Conservation (phyloP, 2,888 invertebrate genomes). For the Coremacera marginata region DNA sequence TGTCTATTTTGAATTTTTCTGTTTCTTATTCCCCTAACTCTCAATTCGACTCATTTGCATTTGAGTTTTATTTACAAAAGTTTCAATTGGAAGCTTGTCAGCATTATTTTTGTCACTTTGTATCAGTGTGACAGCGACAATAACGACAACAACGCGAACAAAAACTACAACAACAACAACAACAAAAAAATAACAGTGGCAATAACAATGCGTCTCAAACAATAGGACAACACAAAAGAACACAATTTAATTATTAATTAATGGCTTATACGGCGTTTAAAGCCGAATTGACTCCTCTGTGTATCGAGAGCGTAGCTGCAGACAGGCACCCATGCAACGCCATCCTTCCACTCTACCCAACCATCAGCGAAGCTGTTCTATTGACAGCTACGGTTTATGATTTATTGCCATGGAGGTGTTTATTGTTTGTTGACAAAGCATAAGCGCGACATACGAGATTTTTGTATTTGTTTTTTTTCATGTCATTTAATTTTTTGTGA, state of each 20-base stretch:
- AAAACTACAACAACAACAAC: constrained; percentile 12
- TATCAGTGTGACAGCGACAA: constrained; percentile 19
- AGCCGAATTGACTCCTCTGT: constrained; percentile 28
- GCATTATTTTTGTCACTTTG: constrained; percentile 36
- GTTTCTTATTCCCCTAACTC: background rate
- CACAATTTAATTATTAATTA: constrained; percentile 41
- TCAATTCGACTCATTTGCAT: background rate
- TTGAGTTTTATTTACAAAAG: constrained; percentile 22
- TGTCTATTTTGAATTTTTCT: background rate
- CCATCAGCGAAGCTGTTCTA: background rate
- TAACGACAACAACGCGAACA: constrained; percentile 8
- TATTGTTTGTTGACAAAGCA: constrained; percentile 26
- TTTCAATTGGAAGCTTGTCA: constrained; percentile 35
- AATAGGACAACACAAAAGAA: constrained; percentile 35
- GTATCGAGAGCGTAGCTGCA: background rate
- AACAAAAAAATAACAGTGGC: constrained; percentile 5
- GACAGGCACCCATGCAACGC: background rate
- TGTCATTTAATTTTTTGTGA: background rate
- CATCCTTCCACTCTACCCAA: background rate
- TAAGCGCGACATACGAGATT: background rate
- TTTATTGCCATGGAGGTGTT: constrained; percentile 35
- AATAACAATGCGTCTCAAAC: background rate
- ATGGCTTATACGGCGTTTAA: constrained; percentile 33
- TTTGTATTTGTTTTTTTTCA: background rate
- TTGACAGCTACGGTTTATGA: constrained; percentile 30